phyloP scores from a whole-genome alignment of 2,888 invertebrate species.

The Campaea margaritaria region DNA sequence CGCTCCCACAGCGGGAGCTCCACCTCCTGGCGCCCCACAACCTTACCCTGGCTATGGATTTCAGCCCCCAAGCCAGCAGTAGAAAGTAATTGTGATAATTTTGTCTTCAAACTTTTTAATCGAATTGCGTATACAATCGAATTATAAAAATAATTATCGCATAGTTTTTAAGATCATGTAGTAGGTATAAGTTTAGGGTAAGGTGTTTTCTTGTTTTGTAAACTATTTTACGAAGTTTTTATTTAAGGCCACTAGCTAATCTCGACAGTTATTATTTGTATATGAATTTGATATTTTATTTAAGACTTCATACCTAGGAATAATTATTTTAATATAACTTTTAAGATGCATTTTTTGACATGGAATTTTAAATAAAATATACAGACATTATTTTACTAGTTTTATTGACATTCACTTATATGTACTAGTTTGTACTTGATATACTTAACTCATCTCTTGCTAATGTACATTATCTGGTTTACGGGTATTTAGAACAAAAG shows the following conservation, averaged over 20 bases:
- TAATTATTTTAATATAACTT: slow-evolving; percentile 21
- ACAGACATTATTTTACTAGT: neutral
- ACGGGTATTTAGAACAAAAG: no score
- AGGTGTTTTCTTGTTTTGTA: slow-evolving; percentile 22
- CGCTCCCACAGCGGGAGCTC: slow-evolving; percentile 87
- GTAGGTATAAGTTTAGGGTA: slow-evolving; percentile 7
- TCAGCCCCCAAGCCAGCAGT: slow-evolving; percentile 90
- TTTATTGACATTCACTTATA: neutral
- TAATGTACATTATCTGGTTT: no score
- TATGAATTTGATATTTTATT: slow-evolving; percentile 22
- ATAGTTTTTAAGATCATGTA: slow-evolving; percentile 20
- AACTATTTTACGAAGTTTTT: slow-evolving; percentile 12
- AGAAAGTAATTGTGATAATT: slow-evolving; percentile 42
- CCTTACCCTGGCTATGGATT: slow-evolving; percentile 92
- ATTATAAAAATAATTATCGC: neutral
- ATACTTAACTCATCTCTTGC: no score
- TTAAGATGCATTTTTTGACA: slow-evolving; percentile 31
- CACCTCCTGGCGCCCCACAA: slow-evolving; percentile 89
- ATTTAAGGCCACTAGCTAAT: slow-evolving; percentile 9
- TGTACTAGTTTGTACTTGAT: no score
- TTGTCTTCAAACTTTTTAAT: neutral
- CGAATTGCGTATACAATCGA: slow-evolving; percentile 1
- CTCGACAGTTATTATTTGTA: slow-evolving; percentile 3
- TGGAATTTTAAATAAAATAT: slow-evolving; percentile 32
- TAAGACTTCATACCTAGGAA: slow-evolving; percentile 9